These are phyloP conservation scores for Ciconia stormi DNA, from an alignment of 2,113 vertebrate species.

Conservation along the genomic window DNA sequence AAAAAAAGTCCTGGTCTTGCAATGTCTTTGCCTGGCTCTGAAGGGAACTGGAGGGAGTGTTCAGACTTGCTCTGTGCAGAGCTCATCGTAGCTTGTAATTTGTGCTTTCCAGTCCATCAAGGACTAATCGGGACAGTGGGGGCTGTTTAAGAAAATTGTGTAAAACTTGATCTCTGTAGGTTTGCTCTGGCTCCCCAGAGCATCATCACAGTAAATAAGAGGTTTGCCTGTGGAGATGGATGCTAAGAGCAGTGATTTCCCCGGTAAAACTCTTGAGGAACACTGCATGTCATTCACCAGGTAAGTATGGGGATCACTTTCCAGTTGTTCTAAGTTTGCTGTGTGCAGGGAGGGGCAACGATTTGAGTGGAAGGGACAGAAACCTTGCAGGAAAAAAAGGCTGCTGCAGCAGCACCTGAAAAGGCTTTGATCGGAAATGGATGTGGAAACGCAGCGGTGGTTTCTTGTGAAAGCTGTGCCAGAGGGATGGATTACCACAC, in stretches of 20 bases:
- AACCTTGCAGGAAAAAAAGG: not conserved
- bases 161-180: not conserved
- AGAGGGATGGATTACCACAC: not conserved
- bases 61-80: not conserved
- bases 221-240: not conserved
- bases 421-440: not conserved
- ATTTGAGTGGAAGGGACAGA: not conserved
- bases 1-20: not conserved
- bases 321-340: not conserved
- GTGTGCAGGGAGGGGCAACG: fast-evolving
- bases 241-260: not conserved
- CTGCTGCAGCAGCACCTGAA: not conserved
- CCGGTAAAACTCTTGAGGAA: not conserved
- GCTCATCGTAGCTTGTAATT: not conserved
- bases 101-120: not conserved
- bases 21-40: not conserved
- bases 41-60: not conserved
- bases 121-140: not conserved
- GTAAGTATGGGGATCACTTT: not conserved
- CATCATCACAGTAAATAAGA: not conserved
- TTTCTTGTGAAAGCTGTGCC: not conserved
- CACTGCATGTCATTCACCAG: fast-evolving
- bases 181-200: not conserved
- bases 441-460: not conserved
- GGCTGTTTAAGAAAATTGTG: not conserved